phyloP scores from a whole-genome alignment of 2,797 vertebrate species.

The Hydrocynus forskahlii region DNA sequence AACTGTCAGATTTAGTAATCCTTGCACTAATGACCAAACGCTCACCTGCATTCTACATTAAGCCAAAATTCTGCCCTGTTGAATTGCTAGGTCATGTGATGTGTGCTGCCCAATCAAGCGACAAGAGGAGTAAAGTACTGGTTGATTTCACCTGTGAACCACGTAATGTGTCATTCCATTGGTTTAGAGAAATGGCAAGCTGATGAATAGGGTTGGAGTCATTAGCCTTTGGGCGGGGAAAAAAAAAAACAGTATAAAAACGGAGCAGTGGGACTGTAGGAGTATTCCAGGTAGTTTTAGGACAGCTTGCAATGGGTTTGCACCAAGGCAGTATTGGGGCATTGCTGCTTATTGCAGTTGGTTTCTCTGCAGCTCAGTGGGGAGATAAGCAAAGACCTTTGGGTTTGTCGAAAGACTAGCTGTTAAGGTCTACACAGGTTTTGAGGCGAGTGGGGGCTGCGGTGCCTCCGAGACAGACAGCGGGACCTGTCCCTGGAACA shows the following conservation, averaged over 20 bases:
- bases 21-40: too few relatives aligned
- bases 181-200: neutral
- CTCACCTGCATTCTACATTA: too few relatives aligned
- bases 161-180: neutral
- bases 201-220: neutral
- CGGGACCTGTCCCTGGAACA: too few relatives aligned
- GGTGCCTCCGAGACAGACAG: neutral
- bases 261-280: neutral
- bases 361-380: neutral
- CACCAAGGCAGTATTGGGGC: neutral
- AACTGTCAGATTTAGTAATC: too few relatives aligned
- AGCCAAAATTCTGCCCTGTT: too few relatives aligned
- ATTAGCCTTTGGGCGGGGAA: neutral
- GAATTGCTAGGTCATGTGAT: too few relatives aligned
- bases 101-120: neutral
- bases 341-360: neutral
- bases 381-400: accelerated
- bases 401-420: accelerated
- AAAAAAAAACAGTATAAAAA: constrained; percentile 7
- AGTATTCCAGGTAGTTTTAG: neutral
- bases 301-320: neutral
- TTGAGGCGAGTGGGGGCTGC: neutral
- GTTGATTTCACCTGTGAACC: neutral
- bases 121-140: neutral
- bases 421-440: too few relatives aligned